Base-by-base conservation (phyloP, 2,113 vertebrate genomes). In the Maccullochella peelii region DNA sequence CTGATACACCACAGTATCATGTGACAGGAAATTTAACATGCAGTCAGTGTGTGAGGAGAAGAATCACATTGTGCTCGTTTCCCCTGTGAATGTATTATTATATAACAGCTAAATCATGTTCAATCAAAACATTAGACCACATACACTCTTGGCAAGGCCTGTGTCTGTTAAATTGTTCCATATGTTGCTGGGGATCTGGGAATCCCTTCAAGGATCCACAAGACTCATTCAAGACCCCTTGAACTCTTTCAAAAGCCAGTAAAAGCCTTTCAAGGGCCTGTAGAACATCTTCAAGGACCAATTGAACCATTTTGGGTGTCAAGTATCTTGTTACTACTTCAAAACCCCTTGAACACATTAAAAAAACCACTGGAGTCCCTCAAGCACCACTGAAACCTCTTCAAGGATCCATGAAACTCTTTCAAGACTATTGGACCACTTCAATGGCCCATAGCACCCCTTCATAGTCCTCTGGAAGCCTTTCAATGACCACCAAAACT, bases 151-250 rank as follows among this genome's bases (percentile, higher is more conserved):
- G 55, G 63, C 36, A 44, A 11, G 20, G 9, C 1, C 0, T 1
- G 33, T 2, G 12, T 25, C 8, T 63, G 65, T 33, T 67, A 67
- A 71, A 21, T 66, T 40, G 54, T 79, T 72, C 75, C 86, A 42
- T 4, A 55, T 76, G 75, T 61, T 49, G 33, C 25, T 5, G 12
- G 33, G 73, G 65, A 38, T 38, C 66, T 5, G 12, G 16, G 73
- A 54, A 27, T 38, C 65, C 12, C 21, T 40, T 68, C 40, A 49
- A 27, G 14, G 77, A 50, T 42, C 42, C 54, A 61, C 6, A 1
- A 8, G 11, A 68, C 11, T 47, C 25, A 4, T 66, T 40, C 14
- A 23, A 44, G 6, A 25, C 6, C 15, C 16, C 7, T 10, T 18
- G 1, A 76, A 65, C 33, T 25, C 49, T 5, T 15, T 55, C 6